Evolutionary conservation across 2,113 vertebrate species (phyloP).

Genomic region (Eptesicus fuscus): DNA sequence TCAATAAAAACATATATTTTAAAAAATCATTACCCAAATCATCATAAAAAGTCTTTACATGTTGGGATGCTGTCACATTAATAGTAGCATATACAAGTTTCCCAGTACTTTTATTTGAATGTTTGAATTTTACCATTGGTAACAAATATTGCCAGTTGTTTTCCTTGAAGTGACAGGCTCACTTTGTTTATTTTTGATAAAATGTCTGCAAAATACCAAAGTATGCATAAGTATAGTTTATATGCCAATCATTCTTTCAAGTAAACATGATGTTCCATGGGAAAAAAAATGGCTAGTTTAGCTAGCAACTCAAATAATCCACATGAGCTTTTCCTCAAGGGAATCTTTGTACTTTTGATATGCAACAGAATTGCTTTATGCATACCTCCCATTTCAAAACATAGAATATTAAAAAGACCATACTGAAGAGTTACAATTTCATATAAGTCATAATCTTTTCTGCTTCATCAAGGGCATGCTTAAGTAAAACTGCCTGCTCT

Average conservation of each 20-base stretch:
- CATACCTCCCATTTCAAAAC: neutral
- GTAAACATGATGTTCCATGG: neutral
- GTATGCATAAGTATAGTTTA: neutral
- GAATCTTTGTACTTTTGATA: neutral
- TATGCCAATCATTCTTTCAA: neutral
- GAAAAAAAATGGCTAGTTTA: neutral
- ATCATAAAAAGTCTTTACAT: neutral
- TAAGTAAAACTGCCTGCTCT: neutral
- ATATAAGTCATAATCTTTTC: neutral
- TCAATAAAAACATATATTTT: neutral
- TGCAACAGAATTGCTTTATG: neutral
- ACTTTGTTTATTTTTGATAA: conserved; percentile 12
- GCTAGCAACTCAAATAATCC: neutral
- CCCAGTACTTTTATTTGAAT: neutral
- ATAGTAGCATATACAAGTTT: neutral
- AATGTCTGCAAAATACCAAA: neutral
- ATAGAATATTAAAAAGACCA: neutral
- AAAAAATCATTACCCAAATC: conserved; percentile 20
- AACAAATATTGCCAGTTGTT: conserved; percentile 7
- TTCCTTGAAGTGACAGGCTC: neutral
- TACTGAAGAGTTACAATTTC: neutral
- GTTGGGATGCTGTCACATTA: neutral
- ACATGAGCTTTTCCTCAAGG: neutral
- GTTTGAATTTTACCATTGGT: neutral
- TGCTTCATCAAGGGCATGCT: neutral